Evolutionary conservation across 2,113 vertebrate species (phyloP), one percentile per base, ranked within the genome.

Genomic region (Lampris megalopsis): DNA sequence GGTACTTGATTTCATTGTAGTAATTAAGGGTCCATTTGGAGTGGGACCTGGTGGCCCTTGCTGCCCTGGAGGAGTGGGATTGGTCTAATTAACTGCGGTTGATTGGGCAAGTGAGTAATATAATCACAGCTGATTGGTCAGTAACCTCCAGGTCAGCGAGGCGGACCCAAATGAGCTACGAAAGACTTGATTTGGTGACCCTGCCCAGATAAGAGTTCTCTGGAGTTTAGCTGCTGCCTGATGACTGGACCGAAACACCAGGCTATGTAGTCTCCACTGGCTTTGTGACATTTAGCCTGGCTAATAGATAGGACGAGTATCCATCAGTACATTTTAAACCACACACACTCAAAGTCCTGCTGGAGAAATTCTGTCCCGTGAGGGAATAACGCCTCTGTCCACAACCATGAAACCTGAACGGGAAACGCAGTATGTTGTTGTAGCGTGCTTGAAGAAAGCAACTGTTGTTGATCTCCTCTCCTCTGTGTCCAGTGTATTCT

Each of bases 401-500:
- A 37, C 35, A 45, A n/a, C 9, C 73, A 40, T 68, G 38, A 71
- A 57, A 38, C 60, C 45, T 50, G 36, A 62, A 64, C 38, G 45
- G 48, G 41, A 5, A 64, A 36, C 71, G 66, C 47, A 4, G 11
- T 40, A 5, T 62, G 66, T 81, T 13, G 64, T 9, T 70, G 43
- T 10, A 59, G 54, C 63, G 5, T 57, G 62, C 49, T 42, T 38
- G 48, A 82, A 75, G 72, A 70, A 80, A 82, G 79, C 89, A 63
- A 91, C 75, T 79, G 35, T 62, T 80, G 81, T 80, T 57, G n/a
- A 82, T 80, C 72, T 85, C 80, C 85, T 75, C 76, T 82, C 80
- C 76, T 83, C 68, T 86, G 81, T 84, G 77, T 78, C 71, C 88
- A 97, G 96, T 48, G 96, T 97, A 79, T 98, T 97, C 92, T 97